These are phyloP conservation scores for Erannis defoliaria DNA, from an alignment of 2,888 invertebrate species.

Conservation along the genomic window DNA sequence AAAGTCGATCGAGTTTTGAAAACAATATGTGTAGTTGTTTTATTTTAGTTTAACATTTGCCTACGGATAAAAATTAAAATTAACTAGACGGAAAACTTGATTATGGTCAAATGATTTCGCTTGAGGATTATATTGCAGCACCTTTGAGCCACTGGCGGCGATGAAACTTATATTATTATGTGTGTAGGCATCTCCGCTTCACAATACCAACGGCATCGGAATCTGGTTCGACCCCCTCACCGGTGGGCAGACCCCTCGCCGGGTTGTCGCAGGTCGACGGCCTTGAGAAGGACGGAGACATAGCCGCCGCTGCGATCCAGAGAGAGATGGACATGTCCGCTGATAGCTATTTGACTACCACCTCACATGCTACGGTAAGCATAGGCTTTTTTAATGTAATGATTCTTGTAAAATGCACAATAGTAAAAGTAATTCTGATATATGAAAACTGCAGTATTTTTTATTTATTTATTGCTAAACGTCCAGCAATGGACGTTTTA, in stretches of 20 bases:
- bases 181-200: slow-evolving; percentile 72
- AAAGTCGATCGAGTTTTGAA: too few relatives aligned
- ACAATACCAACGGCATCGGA: slow-evolving; percentile 77
- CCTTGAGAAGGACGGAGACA: slow-evolving; percentile 43
- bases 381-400: neutral
- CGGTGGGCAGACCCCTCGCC: slow-evolving; percentile 38
- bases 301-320: slow-evolving; percentile 40
- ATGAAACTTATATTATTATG: too few relatives aligned
- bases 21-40: too few relatives aligned
- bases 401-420: neutral
- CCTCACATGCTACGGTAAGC: slow-evolving; percentile 61
- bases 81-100: too few relatives aligned
- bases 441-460: too few relatives aligned
- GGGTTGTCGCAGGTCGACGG: slow-evolving; percentile 11
- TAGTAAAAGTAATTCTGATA: neutral
- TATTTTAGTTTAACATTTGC: too few relatives aligned
- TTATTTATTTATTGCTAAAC: too few relatives aligned
- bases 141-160: too few relatives aligned
- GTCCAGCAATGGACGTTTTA: too few relatives aligned
- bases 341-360: slow-evolving; percentile 60
- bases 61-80: too few relatives aligned
- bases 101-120: too few relatives aligned
- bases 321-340: slow-evolving; percentile 54
- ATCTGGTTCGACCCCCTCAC: slow-evolving; percentile 66
- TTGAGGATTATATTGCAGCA: too few relatives aligned